Evolutionary conservation across 1,140 invertebrate genomes (phyloP).

Genomic region (Nasonia longicornis): DNA sequence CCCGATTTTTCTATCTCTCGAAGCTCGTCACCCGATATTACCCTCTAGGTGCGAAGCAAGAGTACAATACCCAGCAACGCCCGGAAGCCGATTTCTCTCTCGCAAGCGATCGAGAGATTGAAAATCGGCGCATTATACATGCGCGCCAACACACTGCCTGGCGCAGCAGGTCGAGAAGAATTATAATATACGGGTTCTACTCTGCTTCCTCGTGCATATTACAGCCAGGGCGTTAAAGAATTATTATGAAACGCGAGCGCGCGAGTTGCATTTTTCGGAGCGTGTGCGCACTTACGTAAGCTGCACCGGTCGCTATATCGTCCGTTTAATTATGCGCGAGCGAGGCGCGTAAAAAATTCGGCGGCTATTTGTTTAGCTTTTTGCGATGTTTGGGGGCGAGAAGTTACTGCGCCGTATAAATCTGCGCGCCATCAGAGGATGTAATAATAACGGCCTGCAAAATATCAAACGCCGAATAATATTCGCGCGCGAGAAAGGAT

Average conservation of each 20-base stretch:
- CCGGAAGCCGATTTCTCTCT: not conserved
- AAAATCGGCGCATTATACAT: slow-evolving; percentile 1
- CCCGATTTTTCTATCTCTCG: not conserved
- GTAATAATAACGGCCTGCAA: too few species aligned
- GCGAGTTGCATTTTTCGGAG: not conserved
- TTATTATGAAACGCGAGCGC: slow-evolving; percentile 1
- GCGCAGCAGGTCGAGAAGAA: not conserved
- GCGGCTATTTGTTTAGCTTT: not conserved
- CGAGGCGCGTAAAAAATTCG: too few species aligned
- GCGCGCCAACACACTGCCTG: not conserved
- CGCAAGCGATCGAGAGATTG: not conserved
- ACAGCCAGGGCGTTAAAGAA: not conserved
- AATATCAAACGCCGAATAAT: not conserved
- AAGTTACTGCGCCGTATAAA: too few species aligned
- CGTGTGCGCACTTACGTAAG: not conserved
- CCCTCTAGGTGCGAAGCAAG: too few species aligned
- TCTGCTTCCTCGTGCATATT: not conserved
- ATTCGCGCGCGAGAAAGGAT: not conserved
- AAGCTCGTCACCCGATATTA: too few species aligned
- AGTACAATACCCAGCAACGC: not conserved
- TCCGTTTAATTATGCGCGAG: not conserved
- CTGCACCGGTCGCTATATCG: not conserved
- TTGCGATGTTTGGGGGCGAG: too few species aligned
- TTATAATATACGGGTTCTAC: not conserved
- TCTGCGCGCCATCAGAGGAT: too few species aligned